phyloP scores from a whole-genome alignment of 2,888 invertebrate genomes.

The Xylocampa areola region DNA sequence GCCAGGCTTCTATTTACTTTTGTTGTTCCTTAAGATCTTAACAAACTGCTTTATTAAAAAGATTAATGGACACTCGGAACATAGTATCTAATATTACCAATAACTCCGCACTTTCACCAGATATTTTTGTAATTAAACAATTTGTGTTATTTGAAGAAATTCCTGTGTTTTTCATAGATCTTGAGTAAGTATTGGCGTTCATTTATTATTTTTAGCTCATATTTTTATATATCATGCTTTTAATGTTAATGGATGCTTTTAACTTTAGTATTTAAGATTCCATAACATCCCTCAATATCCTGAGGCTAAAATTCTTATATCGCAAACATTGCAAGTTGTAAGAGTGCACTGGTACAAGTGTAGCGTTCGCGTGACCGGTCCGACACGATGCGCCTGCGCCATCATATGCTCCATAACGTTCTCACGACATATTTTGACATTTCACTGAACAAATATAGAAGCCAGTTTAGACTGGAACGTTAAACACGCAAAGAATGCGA shows the following conservation, averaged over 20 bases:
- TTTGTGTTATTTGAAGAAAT: too few species aligned
- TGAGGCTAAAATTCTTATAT: constrained; percentile 76
- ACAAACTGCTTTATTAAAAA: constrained; percentile 27
- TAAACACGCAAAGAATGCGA: constrained; percentile 77
- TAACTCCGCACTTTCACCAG: too few species aligned
- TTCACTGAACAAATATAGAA: constrained; percentile 87
- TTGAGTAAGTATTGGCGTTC: neutral
- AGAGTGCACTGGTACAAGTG: constrained; percentile 70
- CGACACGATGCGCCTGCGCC: constrained; percentile 76
- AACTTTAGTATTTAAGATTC: constrained; percentile 35
- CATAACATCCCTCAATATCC: constrained; percentile 70
- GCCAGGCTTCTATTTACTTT: constrained; percentile 37
- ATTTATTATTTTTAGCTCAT: constrained; percentile 10
- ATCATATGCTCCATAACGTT: constrained; percentile 78
- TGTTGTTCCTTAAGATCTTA: constrained; percentile 17
- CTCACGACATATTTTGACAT: constrained; percentile 88
- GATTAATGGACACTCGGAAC: constrained; percentile 10
- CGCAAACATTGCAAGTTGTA: constrained; percentile 62
- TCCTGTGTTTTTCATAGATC: constrained; percentile 4
- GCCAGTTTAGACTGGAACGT: constrained; percentile 81
- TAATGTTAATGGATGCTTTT: constrained; percentile 29
- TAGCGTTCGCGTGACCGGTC: constrained; percentile 82
- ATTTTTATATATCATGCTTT: constrained; percentile 25
- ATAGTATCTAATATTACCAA: neutral
- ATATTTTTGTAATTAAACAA: neutral